These are phyloP conservation scores for Tenthredo mesomela DNA, from an alignment of 2,888 invertebrate species.

Conservation along the genomic window DNA sequence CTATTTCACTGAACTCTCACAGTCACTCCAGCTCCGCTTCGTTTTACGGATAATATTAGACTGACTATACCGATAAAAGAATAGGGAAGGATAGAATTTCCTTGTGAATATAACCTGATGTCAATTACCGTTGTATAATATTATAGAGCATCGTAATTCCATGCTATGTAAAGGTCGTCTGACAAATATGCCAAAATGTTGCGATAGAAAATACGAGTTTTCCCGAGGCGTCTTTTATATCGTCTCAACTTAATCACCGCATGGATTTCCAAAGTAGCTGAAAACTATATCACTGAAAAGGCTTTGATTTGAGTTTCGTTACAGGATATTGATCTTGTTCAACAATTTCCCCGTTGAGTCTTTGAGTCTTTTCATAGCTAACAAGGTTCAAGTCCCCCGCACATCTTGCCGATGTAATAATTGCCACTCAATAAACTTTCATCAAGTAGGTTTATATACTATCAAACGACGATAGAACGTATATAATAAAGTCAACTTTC, in stretches of 20 bases:
- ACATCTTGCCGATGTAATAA: neutral
- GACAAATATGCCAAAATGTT: neutral
- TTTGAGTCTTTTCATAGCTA: neutral
- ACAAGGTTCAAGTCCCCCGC: neutral
- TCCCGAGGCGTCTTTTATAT: neutral
- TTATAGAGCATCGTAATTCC: neutral
- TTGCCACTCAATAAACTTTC: neutral
- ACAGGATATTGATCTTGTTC: neutral
- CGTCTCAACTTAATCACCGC: neutral
- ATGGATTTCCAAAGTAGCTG: neutral
- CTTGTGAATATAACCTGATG: neutral
- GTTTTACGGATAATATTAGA: neutral
- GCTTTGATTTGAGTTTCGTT: neutral
- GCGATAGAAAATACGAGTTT: neutral
- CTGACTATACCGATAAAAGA: neutral
- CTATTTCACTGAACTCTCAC: neutral
- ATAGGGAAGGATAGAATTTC: neutral
- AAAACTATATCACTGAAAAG: slow-evolving; percentile 19
- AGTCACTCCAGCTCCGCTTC: neutral
- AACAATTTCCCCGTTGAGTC: neutral
- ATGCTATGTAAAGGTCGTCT: neutral
- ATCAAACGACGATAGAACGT: no score
- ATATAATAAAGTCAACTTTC: no score
- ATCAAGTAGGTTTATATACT: no score
- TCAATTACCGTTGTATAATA: slow-evolving; percentile 8